A percentile compares a stretch with the other conserved stretches of the same genome.
Conservation (phyloP, 2,113 vertebrate species). For the Porphyrio hochstetteri region DNA sequence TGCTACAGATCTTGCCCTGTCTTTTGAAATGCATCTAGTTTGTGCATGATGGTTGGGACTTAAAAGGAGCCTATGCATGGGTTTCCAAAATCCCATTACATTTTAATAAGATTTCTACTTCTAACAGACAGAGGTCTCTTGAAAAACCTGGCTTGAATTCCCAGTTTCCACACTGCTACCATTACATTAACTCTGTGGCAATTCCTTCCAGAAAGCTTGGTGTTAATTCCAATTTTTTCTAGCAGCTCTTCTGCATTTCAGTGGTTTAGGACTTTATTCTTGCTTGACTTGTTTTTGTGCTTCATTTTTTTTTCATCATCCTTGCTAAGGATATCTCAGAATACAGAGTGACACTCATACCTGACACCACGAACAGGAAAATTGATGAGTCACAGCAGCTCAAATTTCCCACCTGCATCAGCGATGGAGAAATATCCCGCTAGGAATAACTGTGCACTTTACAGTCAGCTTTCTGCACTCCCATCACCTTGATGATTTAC, state of each 20-base stretch:
- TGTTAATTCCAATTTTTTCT: neutral
- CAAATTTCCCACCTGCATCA: neutral
- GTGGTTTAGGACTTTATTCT: neutral
- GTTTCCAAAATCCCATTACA: neutral
- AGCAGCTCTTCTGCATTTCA: neutral
- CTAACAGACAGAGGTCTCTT: neutral
- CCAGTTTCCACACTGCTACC: neutral
- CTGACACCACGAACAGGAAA: conserved; percentile 38
- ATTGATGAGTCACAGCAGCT: conserved; percentile 37
- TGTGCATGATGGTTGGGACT: neutral
- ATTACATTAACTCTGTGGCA: neutral
- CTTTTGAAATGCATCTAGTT: neutral
- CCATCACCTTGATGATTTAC: neutral
- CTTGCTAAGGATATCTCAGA: neutral
- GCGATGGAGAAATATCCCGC: neutral
- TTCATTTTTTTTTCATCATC: neutral
- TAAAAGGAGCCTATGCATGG: neutral
- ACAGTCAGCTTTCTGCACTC: neutral
- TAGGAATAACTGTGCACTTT: neutral
- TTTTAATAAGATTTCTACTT: conserved; percentile 24
- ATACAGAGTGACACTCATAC: conserved; percentile 15
- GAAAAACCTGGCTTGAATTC: neutral
- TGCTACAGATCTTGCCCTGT: neutral
- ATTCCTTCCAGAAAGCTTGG: neutral
- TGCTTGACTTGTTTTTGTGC: neutral